Conservation (phyloP, 2,888 invertebrate species). For the Hirtodrosophila confusa region DNA sequence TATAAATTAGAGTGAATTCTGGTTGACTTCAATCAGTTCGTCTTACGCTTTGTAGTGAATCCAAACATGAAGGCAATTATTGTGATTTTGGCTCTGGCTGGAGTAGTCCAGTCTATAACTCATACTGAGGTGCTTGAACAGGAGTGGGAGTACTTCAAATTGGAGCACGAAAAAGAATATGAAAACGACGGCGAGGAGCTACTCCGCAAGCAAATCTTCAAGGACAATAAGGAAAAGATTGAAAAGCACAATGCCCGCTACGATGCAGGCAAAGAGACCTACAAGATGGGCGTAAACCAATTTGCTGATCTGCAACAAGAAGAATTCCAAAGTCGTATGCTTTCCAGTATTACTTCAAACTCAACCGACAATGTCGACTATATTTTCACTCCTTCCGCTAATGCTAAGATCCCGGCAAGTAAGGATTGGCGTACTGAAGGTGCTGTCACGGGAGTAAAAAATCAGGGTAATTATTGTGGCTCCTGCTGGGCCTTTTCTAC, state of each 20-base stretch:
- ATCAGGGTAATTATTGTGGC: conserved; percentile 86
- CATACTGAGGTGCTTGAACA: not conserved
- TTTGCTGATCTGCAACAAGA: conserved; percentile 25
- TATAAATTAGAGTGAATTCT: too few relatives aligned
- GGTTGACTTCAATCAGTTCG: too few relatives aligned
- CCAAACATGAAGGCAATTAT: conserved; percentile 1
- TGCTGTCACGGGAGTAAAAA: conserved; percentile 23
- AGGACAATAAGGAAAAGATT: conserved; percentile 22
- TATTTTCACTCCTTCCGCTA: conserved; percentile 4
- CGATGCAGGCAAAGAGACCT: conserved; percentile 11
- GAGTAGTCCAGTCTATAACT: not conserved
- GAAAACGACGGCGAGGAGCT: conserved; percentile 10
- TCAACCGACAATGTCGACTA: not conserved
- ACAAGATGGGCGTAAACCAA: conserved; percentile 36
- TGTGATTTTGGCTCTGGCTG: conserved; percentile 2
- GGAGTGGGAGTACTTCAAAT: conserved; percentile 26
- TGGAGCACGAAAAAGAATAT: conserved; percentile 13
- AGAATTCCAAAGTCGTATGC: conserved; percentile 13
- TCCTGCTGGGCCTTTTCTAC: conserved; percentile 99
- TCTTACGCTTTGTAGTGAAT: too few relatives aligned
- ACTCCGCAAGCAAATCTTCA: conserved; percentile 26
- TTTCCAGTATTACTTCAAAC: not conserved
- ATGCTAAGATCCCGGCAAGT: conserved; percentile 13
- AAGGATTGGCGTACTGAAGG: conserved; percentile 26
- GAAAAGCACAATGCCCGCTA: conserved; percentile 27